A percentile compares a stretch with the other conserved stretches of the same genome.
phyloP scores from a whole-genome alignment of 1,140 invertebrate species.

The Cotesia typhae region DNA sequence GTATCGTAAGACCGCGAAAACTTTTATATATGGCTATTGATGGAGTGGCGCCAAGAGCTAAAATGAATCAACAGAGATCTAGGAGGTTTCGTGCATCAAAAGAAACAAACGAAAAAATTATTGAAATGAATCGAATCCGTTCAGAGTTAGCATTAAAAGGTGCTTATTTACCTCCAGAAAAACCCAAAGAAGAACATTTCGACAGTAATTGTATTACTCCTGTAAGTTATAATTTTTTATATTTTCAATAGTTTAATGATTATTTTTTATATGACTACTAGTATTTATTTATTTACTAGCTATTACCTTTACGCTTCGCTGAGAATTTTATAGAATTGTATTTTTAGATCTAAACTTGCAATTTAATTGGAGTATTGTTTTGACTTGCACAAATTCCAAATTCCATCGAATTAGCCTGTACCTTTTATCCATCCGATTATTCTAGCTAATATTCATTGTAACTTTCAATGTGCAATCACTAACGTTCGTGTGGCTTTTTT shows the following conservation, averaged over 20 bases:
- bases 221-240: constrained; percentile 57
- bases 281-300: neutral
- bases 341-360: too few relatives aligned
- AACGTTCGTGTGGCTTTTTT: too few relatives aligned
- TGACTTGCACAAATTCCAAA: too few relatives aligned
- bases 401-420: too few relatives aligned
- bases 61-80: constrained; percentile 99
- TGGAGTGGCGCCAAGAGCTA: constrained; percentile 96
- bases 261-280: neutral
- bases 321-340: too few relatives aligned
- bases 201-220: constrained; percentile 99
- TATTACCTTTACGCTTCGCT: too few relatives aligned
- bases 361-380: too few relatives aligned
- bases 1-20: constrained; percentile 94
- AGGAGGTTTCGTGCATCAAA: constrained; percentile 96
- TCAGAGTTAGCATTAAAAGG: constrained; percentile 81
- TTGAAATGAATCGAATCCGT: constrained; percentile 83
- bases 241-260: neutral
- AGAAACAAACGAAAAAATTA: constrained; percentile 89
- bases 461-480: too few relatives aligned
- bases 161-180: constrained; percentile 85
- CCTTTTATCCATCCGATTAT: too few relatives aligned
- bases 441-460: too few relatives aligned
- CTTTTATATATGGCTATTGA: constrained; percentile 99
- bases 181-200: constrained; percentile 92